Percentiles rank a stretch among this genome's conserved stretches.
phyloP scores from a whole-genome alignment of 2,113 vertebrate species.

The Dasyurus viverrinus region DNA sequence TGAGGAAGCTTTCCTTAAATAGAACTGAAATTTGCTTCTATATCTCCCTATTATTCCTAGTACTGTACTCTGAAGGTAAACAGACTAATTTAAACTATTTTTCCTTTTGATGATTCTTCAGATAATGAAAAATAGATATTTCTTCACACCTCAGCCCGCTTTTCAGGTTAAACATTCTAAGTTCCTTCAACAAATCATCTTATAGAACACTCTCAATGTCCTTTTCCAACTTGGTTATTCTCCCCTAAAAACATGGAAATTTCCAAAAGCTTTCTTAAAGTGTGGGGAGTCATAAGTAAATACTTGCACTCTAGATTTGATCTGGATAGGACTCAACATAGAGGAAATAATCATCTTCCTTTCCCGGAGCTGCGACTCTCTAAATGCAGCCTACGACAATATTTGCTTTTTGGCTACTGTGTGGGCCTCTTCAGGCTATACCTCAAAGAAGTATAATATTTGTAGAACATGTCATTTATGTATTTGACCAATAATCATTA shows the following conservation, averaged over 20 bases:
- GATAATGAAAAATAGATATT: background rate
- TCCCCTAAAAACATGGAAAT: background rate
- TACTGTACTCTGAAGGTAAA: background rate
- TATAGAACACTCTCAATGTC: background rate
- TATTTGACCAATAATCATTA: background rate
- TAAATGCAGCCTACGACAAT: background rate
- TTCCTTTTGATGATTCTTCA: background rate
- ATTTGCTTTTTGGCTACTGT: background rate
- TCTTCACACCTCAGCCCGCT: background rate
- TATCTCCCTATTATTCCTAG: background rate
- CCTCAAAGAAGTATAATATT: background rate
- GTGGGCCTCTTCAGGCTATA: background rate
- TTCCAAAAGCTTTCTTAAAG: background rate
- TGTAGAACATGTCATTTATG: background rate
- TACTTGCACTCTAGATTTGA: background rate
- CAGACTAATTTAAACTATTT: background rate
- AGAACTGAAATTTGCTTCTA: background rate
- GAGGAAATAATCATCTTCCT: background rate
- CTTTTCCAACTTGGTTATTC: background rate
- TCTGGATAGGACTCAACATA: background rate
- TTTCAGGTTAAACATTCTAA: background rate
- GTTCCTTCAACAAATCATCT: background rate
- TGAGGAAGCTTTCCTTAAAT: background rate
- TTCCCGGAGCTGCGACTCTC: background rate
- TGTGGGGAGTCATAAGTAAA: background rate